phyloP scores from a whole-genome alignment of 1,140 invertebrate species.

The Hypothenemus hampei region DNA sequence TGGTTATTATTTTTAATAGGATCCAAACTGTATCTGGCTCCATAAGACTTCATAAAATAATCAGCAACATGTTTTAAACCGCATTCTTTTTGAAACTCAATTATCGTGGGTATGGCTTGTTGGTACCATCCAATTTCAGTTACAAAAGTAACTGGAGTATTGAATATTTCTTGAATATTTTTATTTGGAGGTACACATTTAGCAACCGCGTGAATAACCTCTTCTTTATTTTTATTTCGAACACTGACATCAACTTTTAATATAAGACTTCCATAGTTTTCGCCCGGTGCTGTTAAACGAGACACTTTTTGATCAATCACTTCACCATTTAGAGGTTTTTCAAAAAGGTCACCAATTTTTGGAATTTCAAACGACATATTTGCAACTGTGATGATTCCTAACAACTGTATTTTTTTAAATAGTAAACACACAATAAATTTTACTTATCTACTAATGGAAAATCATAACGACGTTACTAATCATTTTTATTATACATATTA shows the following conservation, averaged over 20 bases:
- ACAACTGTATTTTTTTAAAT: no score
- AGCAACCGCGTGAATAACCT: constrained; percentile 47
- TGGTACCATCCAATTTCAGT: constrained; percentile 54
- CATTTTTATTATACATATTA: no score
- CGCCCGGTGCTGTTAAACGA: constrained; percentile 51
- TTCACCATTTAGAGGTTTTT: constrained; percentile 1
- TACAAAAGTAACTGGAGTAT: constrained; percentile 50
- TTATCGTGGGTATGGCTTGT: constrained; percentile 46
- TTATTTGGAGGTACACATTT: constrained; percentile 51
- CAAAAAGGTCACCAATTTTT: constrained; percentile 19
- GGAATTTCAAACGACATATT: not conserved
- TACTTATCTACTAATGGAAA: no score
- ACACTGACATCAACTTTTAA: constrained; percentile 41
- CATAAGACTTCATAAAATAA: constrained; percentile 48
- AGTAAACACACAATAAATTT: no score
- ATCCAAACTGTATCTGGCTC: constrained; percentile 47
- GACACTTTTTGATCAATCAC: constrained; percentile 22
- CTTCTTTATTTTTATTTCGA: constrained; percentile 37
- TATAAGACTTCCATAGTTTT: constrained; percentile 57
- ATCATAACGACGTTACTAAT: no score
- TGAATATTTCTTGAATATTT: constrained; percentile 50
- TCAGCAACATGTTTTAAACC: constrained; percentile 46
- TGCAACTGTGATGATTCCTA: no score
- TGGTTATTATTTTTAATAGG: constrained; percentile 31
- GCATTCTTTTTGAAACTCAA: constrained; percentile 46